A percentile compares a stretch with the other conserved stretches of the same genome.
Conservation (phyloP, 2,888 invertebrate species). For the Allophyes oxyacanthae region DNA sequence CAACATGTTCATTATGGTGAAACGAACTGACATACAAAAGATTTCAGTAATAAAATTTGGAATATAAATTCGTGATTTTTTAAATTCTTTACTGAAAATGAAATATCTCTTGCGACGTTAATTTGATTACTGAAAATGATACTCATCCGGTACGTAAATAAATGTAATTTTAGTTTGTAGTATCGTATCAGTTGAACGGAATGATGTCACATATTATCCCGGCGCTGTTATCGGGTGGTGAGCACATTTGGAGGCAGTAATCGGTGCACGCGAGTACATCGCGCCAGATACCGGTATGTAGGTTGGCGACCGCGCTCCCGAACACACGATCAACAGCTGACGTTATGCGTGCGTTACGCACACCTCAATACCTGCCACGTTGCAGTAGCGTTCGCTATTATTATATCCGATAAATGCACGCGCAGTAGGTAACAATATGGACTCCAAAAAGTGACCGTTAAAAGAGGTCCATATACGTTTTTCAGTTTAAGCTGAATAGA, state of each 20-base stretch:
- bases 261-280: not conserved
- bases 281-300: constrained; percentile 18
- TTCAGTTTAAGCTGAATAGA: too few species aligned
- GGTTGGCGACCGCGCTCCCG: constrained; percentile 13
- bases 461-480: too few species aligned
- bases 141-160: not conserved
- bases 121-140: not conserved
- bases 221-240: constrained; percentile 3
- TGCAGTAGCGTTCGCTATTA: not conserved
- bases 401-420: too few species aligned
- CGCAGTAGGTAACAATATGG: too few species aligned
- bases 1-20: constrained; percentile 15
- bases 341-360: not conserved
- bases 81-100: not conserved
- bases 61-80: constrained; percentile 3
- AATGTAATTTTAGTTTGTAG: not conserved
- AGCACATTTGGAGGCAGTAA: constrained; percentile 1
- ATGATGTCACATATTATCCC: not conserved
- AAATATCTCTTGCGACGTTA: not conserved
- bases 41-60: not conserved
- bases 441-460: too few species aligned
- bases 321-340: constrained; percentile 20
- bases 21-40: constrained; percentile 11
- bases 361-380: not conserved
- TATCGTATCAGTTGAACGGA: not conserved